phyloP scores from a whole-genome alignment of 2,113 vertebrate species.

The Geococcyx californianus region DNA sequence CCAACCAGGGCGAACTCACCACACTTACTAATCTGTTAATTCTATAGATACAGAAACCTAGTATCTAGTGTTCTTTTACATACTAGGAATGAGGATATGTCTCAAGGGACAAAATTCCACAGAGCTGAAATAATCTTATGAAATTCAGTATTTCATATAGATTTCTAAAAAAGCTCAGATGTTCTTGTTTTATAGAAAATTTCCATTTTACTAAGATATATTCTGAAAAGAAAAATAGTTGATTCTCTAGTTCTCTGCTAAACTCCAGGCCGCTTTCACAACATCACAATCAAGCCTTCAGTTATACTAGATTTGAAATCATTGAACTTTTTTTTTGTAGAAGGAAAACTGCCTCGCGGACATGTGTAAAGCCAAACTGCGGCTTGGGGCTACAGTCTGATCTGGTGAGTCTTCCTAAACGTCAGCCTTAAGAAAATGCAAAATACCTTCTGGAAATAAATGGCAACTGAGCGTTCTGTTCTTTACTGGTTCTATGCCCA shows the following conservation, averaged over 20 bases:
- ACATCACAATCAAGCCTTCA: neutral
- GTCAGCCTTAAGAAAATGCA: neutral
- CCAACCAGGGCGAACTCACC: too few relatives aligned
- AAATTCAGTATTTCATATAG: neutral
- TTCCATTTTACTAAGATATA: neutral
- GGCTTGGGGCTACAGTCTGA: neutral
- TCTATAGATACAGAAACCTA: neutral
- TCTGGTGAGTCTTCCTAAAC: conserved; percentile 10
- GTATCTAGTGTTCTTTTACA: neutral
- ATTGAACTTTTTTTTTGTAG: neutral
- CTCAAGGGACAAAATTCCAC: neutral
- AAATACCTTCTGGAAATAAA: conserved; percentile 28
- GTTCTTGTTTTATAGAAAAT: neutral
- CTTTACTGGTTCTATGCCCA: neutral
- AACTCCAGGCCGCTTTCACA: neutral
- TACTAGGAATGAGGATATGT: neutral
- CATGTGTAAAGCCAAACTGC: neutral
- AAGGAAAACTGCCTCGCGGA: neutral
- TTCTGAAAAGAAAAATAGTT: neutral
- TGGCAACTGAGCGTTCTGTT: neutral
- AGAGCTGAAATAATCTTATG: neutral
- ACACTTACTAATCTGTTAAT: neutral
- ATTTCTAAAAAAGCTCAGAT: neutral
- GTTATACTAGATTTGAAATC: neutral
- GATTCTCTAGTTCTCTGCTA: neutral